phyloP scores from a whole-genome alignment of 2,888 invertebrate genomes.

The Deilephila porcellus region DNA sequence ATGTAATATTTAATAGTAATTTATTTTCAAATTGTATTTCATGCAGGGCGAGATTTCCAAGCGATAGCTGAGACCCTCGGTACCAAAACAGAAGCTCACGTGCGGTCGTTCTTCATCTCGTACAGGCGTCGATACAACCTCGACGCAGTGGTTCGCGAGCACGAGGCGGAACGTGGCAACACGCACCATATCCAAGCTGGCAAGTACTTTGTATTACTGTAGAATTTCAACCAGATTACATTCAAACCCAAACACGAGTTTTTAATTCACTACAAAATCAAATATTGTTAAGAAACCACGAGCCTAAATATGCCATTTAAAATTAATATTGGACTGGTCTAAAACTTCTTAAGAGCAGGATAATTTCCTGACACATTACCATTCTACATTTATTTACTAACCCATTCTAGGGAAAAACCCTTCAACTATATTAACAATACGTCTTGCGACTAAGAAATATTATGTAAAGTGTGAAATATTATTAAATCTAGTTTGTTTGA shows the following conservation, averaged over 20 bases:
- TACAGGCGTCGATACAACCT: constrained; percentile 95
- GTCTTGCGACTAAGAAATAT: no score
- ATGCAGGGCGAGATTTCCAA: constrained; percentile 92
- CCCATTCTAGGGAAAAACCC: no score
- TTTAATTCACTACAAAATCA: neutral
- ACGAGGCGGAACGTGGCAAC: constrained; percentile 90
- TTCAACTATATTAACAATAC: no score
- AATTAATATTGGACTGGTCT: neutral
- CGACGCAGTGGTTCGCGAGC: constrained; percentile 93
- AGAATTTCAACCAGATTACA: no score
- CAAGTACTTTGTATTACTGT: constrained; percentile 37
- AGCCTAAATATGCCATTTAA: neutral
- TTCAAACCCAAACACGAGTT: no score
- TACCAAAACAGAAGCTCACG: constrained; percentile 96
- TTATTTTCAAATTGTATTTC: neutral
- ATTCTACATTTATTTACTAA: no score
- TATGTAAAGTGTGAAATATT: no score
- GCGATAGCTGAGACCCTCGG: constrained; percentile 97
- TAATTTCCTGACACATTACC: no score
- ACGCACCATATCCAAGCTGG: constrained; percentile 81
- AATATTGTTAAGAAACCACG: neutral
- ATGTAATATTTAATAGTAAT: no score
- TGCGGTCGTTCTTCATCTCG: constrained; percentile 96
- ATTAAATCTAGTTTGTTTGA: no score
- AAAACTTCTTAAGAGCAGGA: no score